Evolutionary conservation across 2,797 vertebrate species (phyloP).

Genomic region (Neomorphus geoffroyi): DNA sequence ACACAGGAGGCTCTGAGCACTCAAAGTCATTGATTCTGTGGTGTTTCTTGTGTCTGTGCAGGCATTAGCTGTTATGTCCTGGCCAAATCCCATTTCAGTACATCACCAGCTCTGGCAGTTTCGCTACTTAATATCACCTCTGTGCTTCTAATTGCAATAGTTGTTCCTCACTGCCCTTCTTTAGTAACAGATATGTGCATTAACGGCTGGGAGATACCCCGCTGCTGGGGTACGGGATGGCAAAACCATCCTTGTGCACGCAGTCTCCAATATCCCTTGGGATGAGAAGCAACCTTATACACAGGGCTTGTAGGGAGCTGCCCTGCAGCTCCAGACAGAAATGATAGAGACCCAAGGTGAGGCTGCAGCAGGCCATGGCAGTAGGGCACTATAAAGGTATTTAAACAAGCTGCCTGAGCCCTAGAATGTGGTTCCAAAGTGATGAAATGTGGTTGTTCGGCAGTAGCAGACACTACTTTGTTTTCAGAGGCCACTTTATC

Average conservation of each 20-base stretch:
- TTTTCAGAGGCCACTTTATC: not conserved
- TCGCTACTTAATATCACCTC: not conserved
- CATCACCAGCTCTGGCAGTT: not conserved
- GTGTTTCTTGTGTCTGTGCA: not conserved
- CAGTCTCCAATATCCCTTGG: not conserved
- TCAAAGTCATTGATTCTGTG: accelerated
- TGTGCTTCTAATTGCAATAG: not conserved
- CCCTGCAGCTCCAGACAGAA: not conserved
- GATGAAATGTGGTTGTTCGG: not conserved
- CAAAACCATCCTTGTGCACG: accelerated
- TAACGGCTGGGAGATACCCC: not conserved
- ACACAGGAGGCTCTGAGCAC: not conserved
- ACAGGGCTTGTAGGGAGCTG: not conserved
- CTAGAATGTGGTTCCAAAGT: not conserved
- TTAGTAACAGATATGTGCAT: not conserved
- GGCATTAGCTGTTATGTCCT: not conserved
- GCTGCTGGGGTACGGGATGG: not conserved
- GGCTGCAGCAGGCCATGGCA: not conserved
- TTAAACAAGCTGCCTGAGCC: not conserved
- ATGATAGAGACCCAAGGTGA: not conserved
- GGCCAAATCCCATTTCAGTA: constrained; percentile 15
- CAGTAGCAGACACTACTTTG: not conserved
- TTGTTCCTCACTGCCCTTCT: not conserved
- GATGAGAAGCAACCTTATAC: not conserved
- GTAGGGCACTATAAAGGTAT: not conserved